Conservation (phyloP, 2,797 vertebrate species). For the Malurus leucopterus region DNA sequence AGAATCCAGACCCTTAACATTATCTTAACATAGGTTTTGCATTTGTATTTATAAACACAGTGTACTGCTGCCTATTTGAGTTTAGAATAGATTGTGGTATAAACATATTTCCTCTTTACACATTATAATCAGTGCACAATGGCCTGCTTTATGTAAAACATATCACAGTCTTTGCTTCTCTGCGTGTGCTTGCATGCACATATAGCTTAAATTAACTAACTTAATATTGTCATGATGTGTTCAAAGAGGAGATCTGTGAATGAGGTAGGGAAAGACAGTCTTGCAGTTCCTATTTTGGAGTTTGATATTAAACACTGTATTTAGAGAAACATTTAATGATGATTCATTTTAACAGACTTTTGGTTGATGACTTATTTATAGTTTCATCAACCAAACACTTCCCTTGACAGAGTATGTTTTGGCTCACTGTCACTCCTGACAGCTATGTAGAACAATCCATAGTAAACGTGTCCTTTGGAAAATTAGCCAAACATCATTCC, state of each 20-base stretch:
- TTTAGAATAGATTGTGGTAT: conserved; percentile 72
- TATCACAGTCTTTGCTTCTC: conserved; percentile 67
- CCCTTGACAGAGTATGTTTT: conserved; percentile 62
- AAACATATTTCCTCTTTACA: conserved; percentile 78
- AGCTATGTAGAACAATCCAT: conserved; percentile 44
- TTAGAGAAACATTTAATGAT: conserved; percentile 63
- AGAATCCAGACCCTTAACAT: conserved; percentile 47
- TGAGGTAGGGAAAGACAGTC: conserved; percentile 63
- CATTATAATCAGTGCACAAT: conserved; percentile 75
- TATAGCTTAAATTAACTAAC: conserved; percentile 71
- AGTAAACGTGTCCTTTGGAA: conserved; percentile 40
- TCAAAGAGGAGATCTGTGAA: conserved; percentile 70
- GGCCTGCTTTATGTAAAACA: conserved; percentile 78
- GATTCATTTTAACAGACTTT: conserved; percentile 67
- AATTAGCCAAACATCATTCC: conserved; percentile 49
- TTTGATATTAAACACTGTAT: conserved; percentile 65
- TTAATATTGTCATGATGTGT: conserved; percentile 70
- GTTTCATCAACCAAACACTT: conserved; percentile 66
- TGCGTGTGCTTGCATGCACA: conserved; percentile 56
- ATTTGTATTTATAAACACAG: conserved; percentile 71
- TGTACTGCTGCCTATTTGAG: conserved; percentile 69
- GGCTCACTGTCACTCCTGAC: conserved; percentile 46
- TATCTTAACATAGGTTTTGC: conserved; percentile 59
- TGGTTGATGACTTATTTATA: conserved; percentile 69
- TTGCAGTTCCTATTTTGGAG: conserved; percentile 67